phyloP scores from a whole-genome alignment of 2,888 invertebrate genomes.

The Caenorhabditis parvicauda region DNA sequence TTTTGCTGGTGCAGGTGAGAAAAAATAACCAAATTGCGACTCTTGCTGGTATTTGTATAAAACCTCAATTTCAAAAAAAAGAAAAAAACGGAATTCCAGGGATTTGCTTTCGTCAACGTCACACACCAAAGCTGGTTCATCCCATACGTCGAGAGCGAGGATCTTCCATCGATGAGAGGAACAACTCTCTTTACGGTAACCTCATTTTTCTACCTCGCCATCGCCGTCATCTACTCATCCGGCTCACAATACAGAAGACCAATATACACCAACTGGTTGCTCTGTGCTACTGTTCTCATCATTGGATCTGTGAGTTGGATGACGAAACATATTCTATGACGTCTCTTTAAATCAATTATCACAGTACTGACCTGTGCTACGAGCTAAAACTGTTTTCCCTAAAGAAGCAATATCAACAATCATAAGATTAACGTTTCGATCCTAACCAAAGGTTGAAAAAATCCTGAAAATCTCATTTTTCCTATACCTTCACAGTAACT shows the following conservation, averaged over 20 bases:
- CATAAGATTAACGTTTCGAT: too few relatives aligned
- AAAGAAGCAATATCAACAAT: too few relatives aligned
- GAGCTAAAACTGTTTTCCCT: too few relatives aligned
- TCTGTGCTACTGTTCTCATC: slow-evolving; percentile 8
- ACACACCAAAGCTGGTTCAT: slow-evolving; percentile 8
- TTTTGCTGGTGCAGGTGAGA: slow-evolving; percentile 70
- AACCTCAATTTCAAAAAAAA: too few relatives aligned
- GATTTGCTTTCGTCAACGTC: not conserved
- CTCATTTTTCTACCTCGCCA: slow-evolving; percentile 12
- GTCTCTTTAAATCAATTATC: too few relatives aligned
- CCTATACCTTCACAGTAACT: too few relatives aligned
- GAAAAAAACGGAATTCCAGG: not conserved
- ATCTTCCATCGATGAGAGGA: slow-evolving; percentile 11
- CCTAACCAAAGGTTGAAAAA: too few relatives aligned
- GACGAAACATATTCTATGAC: too few relatives aligned
- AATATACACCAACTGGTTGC: slow-evolving; percentile 18
- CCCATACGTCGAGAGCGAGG: slow-evolving; percentile 7
- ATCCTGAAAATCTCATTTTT: too few relatives aligned
- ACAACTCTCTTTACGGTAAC: slow-evolving; percentile 13
- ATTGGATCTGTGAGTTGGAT: slow-evolving; percentile 6
- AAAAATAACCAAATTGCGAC: not conserved
- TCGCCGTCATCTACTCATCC: slow-evolving; percentile 19
- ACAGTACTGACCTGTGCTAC: too few relatives aligned
- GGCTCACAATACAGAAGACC: slow-evolving; percentile 24
- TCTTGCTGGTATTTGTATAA: too few relatives aligned